Conservation (phyloP, 1,140 invertebrate species). For the Acromyrmex charruanus region DNA sequence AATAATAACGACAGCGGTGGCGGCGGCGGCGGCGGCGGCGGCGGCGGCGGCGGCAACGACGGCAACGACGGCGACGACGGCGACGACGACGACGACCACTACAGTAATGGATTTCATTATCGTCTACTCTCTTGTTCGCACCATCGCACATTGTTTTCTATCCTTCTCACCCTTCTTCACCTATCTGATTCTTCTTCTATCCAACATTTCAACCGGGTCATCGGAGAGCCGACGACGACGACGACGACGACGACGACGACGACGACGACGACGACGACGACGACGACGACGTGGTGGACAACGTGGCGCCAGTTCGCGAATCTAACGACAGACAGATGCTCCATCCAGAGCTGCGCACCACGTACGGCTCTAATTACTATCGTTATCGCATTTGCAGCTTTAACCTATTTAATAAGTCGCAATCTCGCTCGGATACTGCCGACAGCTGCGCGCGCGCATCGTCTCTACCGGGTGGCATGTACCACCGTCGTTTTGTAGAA, state of each 20-base stretch:
- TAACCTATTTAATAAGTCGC: constrained; percentile 84
- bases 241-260: background rate
- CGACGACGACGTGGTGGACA: constrained; percentile 37
- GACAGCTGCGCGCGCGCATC: constrained; percentile 47
- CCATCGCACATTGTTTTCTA: constrained; percentile 24
- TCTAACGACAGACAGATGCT: constrained; percentile 77
- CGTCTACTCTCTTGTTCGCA: constrained; percentile 48
- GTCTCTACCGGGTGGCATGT: constrained; percentile 50
- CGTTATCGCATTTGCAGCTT: constrained; percentile 84
- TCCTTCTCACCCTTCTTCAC: background rate
- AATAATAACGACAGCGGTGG: constrained; percentile 78
- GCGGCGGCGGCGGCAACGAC: background rate
- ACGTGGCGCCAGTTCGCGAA: constrained; percentile 59
- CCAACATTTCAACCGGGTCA: constrained; percentile 43
- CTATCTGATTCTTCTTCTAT: constrained; percentile 20
- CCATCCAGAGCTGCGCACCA: constrained; percentile 28
- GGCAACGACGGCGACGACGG: constrained; percentile 1
- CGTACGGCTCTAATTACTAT: constrained; percentile 82
- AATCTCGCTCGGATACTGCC: constrained; percentile 72
- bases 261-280: background rate
- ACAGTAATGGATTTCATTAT: constrained; percentile 82
- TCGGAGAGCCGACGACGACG: background rate
- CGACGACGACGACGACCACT: constrained; percentile 47
- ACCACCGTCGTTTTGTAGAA: background rate
- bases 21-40: constrained; percentile 63